Evolutionary conservation across 2,797 vertebrate genomes (phyloP).

Genomic region (Mormyrus hasselquistii): DNA sequence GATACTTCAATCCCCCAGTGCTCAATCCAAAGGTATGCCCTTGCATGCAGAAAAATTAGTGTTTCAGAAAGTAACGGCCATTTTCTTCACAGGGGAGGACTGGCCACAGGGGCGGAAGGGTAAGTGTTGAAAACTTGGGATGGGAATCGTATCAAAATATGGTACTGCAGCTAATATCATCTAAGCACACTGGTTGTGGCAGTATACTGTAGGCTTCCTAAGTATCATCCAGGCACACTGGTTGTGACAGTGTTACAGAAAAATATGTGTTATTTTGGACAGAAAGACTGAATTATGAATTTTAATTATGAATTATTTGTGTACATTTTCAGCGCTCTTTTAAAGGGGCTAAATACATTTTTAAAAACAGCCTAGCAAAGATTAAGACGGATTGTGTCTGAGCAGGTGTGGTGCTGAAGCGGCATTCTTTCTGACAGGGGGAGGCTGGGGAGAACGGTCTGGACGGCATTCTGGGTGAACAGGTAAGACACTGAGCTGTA

Average conservation of each 20-base stretch:
- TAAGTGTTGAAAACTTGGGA: slow-evolving; percentile 48
- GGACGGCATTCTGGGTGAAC: slow-evolving; percentile 67
- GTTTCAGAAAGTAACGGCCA: not conserved
- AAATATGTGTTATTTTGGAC: not conserved
- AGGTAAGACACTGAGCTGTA: slow-evolving; percentile 51
- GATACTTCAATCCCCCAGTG: no score
- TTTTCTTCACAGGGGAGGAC: slow-evolving; percentile 62
- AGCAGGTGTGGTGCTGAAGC: not conserved
- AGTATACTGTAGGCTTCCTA: not conserved
- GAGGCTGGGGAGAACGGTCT: slow-evolving; percentile 66
- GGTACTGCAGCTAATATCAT: not conserved
- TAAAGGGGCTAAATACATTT: not conserved
- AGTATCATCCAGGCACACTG: not conserved
- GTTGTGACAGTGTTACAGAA: not conserved
- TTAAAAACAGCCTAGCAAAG: not conserved
- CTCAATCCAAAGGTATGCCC: no score
- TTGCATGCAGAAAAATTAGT: not conserved
- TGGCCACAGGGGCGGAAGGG: slow-evolving; percentile 65
- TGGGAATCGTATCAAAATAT: not conserved
- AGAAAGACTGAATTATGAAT: not conserved
- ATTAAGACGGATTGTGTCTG: not conserved
- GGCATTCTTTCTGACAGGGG: slow-evolving; percentile 54
- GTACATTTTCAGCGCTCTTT: not conserved
- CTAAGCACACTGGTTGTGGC: not conserved
- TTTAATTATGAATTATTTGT: not conserved